Conservation (phyloP, 2,797 vertebrate genomes). For the Anableps anableps region DNA sequence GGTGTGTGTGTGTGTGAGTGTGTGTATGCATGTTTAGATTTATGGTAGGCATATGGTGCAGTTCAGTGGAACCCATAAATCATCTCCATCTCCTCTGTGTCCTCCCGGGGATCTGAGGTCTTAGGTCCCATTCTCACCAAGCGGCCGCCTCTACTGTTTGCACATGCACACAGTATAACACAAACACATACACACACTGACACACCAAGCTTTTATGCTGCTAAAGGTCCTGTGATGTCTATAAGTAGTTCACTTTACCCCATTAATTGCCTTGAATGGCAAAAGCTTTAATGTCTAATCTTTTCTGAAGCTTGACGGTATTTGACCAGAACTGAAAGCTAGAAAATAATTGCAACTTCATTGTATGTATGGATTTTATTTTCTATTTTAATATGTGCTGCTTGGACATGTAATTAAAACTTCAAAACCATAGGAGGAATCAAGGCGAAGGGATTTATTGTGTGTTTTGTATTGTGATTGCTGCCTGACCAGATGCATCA, state of each 20-base stretch:
- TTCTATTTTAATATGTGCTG: neutral
- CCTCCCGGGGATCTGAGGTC: conserved; percentile 69
- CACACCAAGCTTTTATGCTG: conserved; percentile 17
- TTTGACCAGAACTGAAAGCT: conserved; percentile 8
- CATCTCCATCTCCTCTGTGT: conserved; percentile 69
- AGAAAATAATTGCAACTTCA: conserved; percentile 1
- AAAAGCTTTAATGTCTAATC: conserved; percentile 19
- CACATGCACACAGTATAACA: conserved; percentile 10
- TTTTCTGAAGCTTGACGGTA: neutral
- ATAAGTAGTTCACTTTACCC: conserved; percentile 32
- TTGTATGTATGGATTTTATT: neutral
- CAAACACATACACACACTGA: conserved; percentile 18
- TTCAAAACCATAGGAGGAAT: neutral
- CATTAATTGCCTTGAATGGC: conserved; percentile 18
- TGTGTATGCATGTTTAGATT: conserved; percentile 34
- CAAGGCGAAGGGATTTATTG: neutral
- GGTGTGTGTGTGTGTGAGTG: conserved; percentile 17
- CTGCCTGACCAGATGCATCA: neutral
- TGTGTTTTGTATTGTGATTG: neutral
- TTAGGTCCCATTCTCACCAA: conserved; percentile 56
- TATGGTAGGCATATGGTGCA: conserved; percentile 68
- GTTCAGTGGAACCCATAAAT: conserved; percentile 79
- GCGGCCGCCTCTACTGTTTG: conserved; percentile 45
- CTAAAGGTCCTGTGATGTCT: conserved; percentile 35
- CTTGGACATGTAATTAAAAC: neutral